phyloP scores from a whole-genome alignment of 2,797 vertebrate species.

The Sebastes hubbsi region DNA sequence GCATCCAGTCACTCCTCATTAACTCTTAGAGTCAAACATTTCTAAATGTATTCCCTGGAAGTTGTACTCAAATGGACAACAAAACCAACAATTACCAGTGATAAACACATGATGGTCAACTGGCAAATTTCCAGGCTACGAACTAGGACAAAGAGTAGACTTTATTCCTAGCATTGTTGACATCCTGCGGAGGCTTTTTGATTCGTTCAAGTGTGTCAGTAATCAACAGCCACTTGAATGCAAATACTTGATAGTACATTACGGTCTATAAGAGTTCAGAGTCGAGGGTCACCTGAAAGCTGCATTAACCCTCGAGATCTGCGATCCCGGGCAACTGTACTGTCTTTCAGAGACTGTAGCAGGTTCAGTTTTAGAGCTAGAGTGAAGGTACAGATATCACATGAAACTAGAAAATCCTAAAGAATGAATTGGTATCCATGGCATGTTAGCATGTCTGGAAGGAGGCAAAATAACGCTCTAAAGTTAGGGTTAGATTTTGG shows the following conservation, averaged over 20 bases:
- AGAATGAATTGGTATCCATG: too few species aligned
- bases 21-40: not conserved
- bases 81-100: not conserved
- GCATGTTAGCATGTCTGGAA: too few species aligned
- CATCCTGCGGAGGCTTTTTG: not conserved
- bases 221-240: not conserved
- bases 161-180: not conserved
- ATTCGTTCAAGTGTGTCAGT: not conserved
- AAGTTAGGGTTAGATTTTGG: too few species aligned
- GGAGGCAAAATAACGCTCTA: too few species aligned
- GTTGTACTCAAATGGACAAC: not conserved
- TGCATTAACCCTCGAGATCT: not conserved
- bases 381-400: too few species aligned
- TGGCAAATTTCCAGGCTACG: not conserved
- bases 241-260: not conserved
- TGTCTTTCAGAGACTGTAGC: too few species aligned
- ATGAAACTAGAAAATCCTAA: too few species aligned
- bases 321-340: too few species aligned
- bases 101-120: not conserved
- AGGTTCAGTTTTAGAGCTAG: too few species aligned
- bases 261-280: not conserved
- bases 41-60: not conserved
- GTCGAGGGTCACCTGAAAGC: not conserved
- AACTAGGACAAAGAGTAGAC: not conserved
- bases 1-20: not conserved